Percentiles rank a stretch among this genome's conserved stretches.
phyloP scores from a whole-genome alignment of 2,888 invertebrate species.

The Polyommatus iphigenia region DNA sequence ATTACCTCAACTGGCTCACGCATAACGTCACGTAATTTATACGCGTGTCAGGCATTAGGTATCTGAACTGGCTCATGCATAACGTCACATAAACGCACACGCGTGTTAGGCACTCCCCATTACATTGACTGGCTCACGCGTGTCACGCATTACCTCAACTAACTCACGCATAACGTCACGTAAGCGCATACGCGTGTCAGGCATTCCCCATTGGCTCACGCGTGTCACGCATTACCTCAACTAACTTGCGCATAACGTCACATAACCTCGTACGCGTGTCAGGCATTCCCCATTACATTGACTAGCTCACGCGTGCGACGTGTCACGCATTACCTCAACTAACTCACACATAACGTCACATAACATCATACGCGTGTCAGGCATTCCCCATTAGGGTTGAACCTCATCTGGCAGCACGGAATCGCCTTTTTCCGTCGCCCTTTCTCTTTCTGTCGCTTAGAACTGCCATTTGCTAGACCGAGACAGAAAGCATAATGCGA shows the following conservation, averaged over 20 bases:
- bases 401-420: too few relatives aligned
- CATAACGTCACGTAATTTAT: constrained; percentile 62
- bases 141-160: neutral
- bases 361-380: neutral
- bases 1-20: constrained; percentile 85
- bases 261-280: neutral
- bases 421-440: too few relatives aligned
- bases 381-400: neutral
- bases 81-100: constrained; percentile 42
- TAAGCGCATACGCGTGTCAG: neutral
- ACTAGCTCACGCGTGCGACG: neutral
- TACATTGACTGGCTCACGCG: neutral
- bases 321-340: neutral
- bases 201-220: neutral
- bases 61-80: constrained; percentile 84
- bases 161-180: neutral
- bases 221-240: neutral
- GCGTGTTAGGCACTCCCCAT: neutral
- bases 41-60: constrained; percentile 53
- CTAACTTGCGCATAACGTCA: neutral
- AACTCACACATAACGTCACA: neutral
- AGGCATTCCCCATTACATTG: neutral
- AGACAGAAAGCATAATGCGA: too few relatives aligned
- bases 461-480: too few relatives aligned
- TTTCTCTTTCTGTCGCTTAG: too few relatives aligned